Conservation (phyloP, 2,113 vertebrate species). For the Rhabdornis inornatus region DNA sequence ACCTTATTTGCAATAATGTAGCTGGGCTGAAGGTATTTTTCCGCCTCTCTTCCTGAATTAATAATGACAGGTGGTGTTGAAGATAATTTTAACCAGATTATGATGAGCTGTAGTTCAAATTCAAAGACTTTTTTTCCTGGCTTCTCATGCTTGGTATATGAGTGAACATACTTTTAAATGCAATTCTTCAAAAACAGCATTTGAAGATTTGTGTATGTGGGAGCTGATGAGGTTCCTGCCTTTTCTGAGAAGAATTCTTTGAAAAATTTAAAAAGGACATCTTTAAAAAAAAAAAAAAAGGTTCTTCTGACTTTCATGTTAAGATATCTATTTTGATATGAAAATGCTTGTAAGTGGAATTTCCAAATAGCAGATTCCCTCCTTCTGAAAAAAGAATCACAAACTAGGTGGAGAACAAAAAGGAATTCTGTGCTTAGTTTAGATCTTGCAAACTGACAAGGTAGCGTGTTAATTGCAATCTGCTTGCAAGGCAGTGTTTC, state of each 20-base stretch:
- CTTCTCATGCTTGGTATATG: constrained; percentile 49
- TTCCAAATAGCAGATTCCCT: not conserved
- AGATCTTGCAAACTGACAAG: not conserved
- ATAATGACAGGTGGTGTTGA: constrained; percentile 70
- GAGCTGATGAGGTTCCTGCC: constrained; percentile 64
- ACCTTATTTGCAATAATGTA: not conserved
- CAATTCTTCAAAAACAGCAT: constrained; percentile 66
- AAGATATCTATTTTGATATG: constrained; percentile 57
- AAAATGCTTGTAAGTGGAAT: constrained; percentile 46
- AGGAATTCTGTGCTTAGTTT: not conserved
- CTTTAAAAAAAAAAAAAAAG: not conserved
- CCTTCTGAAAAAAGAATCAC: not conserved
- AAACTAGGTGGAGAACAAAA: not conserved
- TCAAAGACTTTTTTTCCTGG: constrained; percentile 52
- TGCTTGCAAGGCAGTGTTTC: not conserved
- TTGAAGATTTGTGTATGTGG: constrained; percentile 55
- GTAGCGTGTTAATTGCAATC: constrained; percentile 4
- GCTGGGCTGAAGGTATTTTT: constrained; percentile 36
- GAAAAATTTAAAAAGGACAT: constrained; percentile 58
- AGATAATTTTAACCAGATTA: constrained; percentile 79
- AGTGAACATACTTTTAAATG: constrained; percentile 71
- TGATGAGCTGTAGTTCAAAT: constrained; percentile 61
- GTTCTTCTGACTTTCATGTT: constrained; percentile 37
- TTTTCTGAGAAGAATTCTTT: constrained; percentile 63
- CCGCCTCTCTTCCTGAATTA: constrained; percentile 49